Evolutionary conservation across 1,140 invertebrate genomes (phyloP).

Genomic region (Scaptomyza graminum): DNA sequence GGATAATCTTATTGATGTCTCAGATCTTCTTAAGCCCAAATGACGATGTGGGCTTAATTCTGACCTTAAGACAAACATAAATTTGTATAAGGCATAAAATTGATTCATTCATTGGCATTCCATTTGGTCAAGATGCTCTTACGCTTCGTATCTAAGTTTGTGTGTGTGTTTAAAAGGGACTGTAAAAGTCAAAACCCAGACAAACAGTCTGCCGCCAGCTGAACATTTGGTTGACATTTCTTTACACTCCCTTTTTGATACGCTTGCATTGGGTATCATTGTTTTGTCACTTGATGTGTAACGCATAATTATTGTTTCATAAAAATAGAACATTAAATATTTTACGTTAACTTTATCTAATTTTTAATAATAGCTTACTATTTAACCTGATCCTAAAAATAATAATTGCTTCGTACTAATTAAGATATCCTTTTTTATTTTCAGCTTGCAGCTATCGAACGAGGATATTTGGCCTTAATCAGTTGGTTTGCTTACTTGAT

Average conservation of each 20-base stretch:
- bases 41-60: slow-evolving; percentile 68
- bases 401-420: too few relatives aligned
- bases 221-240: slow-evolving; percentile 13
- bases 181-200: slow-evolving; percentile 40
- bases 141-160: neutral
- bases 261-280: neutral
- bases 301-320: neutral
- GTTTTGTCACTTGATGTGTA: neutral
- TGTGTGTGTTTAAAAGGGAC: neutral
- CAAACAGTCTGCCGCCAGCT: slow-evolving; percentile 54
- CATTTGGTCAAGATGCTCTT: slow-evolving; percentile 53
- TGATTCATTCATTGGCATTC: slow-evolving; percentile 68
- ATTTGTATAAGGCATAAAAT: slow-evolving; percentile 56
- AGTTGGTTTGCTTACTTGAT: slow-evolving; percentile 17
- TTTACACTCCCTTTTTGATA: neutral
- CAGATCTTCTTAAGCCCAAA: slow-evolving; percentile 59
- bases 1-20: slow-evolving; percentile 75
- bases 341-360: too few relatives aligned
- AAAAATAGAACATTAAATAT: too few relatives aligned
- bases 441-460: neutral
- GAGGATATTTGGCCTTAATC: neutral
- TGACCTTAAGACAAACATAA: slow-evolving; percentile 60
- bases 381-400: too few relatives aligned
- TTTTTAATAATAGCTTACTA: too few relatives aligned
- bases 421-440: slow-evolving; percentile 6